Base-by-base conservation (phyloP, 2,797 vertebrate species). In the Acropternis orthonyx region DNA sequence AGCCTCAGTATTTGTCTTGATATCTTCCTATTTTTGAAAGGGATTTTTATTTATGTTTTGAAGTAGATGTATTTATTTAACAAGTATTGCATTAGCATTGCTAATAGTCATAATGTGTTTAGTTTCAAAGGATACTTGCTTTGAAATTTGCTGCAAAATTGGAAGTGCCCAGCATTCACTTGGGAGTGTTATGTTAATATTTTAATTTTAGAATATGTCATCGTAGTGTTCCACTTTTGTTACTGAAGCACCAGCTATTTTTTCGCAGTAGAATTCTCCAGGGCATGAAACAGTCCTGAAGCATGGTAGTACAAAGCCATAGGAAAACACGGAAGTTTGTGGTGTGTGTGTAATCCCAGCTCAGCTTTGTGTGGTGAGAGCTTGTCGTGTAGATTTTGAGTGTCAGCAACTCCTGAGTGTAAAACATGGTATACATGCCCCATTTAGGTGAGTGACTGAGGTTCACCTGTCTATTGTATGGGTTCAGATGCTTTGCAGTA, bases 61-160 rank as follows among this genome's bases (percentile, higher is more conserved):
- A 72, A 85, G 71, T 90, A 68, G 92, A 88, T 39, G 12, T 21
- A 41, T 93, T 94, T 91, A 44, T 74, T 69, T 82, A 88, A 82
- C 22, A 18, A 46, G 22, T 34, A 48, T 55, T 86, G 10, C 15
- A 22, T 88, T 95, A 92, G 39, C 52, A 55, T 91, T 88, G 65
- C 51, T 88, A 46, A 48, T 41, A 19, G n/a, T 68, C 51, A 32
- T 79, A 44, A 61, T 71, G n/a, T 1, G 2, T 73, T 92, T 66
- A 21, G 30, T 78, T 94, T 87, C 69, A 92, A 88, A 74, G 68
- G 19, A 21, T 56, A 21, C 14, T 54, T 79, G 63, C 66, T 87
- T 85, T 71, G 48, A 71, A 75, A 74, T 87, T 79, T 83, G n/a
- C 32, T 92, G 84, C 51, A 63, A 69, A 82, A 36, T 28, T 79